phyloP scores from a whole-genome alignment of 2,888 invertebrate genomes.

The Cheilosia variabilis region DNA sequence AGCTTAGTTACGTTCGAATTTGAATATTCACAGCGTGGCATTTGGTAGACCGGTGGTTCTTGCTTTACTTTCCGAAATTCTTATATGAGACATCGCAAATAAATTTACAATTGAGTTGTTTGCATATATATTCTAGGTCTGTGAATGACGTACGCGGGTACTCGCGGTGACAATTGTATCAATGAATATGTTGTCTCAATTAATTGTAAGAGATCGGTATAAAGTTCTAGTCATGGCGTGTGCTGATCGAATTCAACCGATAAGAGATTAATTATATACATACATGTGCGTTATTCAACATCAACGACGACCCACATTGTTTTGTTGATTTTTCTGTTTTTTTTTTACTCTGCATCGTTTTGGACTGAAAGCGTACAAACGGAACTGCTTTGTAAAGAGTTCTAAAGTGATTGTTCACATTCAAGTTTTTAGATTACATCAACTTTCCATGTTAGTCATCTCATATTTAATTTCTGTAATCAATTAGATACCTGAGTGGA shows the following conservation, averaged over 20 bases:
- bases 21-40: no score
- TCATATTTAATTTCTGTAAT: conserved; percentile 1
- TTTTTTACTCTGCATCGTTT: no score
- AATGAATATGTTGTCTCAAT: neutral
- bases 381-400: no score
- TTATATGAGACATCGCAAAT: neutral
- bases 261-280: neutral
- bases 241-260: neutral
- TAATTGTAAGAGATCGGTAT: neutral
- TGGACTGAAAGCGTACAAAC: no score
- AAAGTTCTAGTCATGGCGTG: neutral
- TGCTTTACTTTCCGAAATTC: neutral
- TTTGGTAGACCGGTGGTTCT: no score
- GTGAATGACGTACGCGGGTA: neutral
- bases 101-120: neutral
- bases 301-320: neutral
- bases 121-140: no score
- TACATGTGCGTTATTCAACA: no score
- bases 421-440: no score
- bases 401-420: no score
- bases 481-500: neutral
- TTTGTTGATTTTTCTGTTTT: neutral
- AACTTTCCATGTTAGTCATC: no score
- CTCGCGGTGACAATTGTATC: neutral
- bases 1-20: no score